Conservation (phyloP, 23 tunicate species). For the Phallusia fumigata region DNA sequence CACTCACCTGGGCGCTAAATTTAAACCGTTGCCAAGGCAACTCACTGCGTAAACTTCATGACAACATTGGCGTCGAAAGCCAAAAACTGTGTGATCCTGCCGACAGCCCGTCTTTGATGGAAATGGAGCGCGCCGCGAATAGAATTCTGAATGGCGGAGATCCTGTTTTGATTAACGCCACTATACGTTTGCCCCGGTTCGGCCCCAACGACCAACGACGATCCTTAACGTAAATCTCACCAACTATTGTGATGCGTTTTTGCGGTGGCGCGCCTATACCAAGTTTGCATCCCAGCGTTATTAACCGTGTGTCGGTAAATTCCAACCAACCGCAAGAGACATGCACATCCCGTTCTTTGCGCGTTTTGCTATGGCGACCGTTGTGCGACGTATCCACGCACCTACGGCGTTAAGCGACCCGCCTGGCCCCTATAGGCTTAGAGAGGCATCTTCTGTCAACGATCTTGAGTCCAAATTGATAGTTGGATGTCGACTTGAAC, state of each 20-base stretch:
- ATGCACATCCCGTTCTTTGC: background rate
- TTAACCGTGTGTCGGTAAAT: background rate
- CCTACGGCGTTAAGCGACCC: background rate
- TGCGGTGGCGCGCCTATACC: too few species aligned
- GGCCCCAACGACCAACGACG: background rate
- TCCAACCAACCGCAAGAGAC: background rate
- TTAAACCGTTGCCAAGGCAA: slow-evolving; percentile 3
- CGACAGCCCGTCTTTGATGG: background rate
- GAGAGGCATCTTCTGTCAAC: too few species aligned
- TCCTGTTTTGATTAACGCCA: slow-evolving; percentile 28
- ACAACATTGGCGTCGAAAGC: background rate
- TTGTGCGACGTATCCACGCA: background rate
- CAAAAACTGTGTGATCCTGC: background rate
- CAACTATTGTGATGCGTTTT: background rate
- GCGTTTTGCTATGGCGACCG: background rate
- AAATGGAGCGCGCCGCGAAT: background rate
- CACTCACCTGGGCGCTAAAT: background rate
- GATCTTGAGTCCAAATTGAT: too few species aligned
- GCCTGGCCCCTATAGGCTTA: too few species aligned
- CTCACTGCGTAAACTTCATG: background rate
- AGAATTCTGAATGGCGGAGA: background rate
- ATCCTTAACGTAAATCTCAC: background rate
- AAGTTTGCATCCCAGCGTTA: too few species aligned
- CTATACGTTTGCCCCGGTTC: background rate
- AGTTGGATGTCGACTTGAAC: background rate